Conservation (phyloP, 2,888 invertebrate species). For the Ommatoiulus sabulosus region DNA sequence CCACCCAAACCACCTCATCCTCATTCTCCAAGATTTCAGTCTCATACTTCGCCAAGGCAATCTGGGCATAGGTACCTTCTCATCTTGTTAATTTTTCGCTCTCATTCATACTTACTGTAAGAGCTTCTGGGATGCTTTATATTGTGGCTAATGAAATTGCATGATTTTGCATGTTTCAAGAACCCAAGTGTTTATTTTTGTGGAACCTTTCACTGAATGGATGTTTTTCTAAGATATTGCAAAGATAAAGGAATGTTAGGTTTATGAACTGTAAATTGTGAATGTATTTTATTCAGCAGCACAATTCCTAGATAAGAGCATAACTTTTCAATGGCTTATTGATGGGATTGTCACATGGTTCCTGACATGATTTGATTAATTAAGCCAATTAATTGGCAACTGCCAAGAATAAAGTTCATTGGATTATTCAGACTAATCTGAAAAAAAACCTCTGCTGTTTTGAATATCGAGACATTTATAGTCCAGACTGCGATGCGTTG, state of each 20-base stretch:
- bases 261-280: neutral
- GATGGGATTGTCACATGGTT: no score
- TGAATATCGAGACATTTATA: no score
- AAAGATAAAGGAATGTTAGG: no score
- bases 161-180: neutral
- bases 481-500: no score
- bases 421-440: neutral
- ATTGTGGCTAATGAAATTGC: neutral
- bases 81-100: neutral
- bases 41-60: conserved; percentile 58
- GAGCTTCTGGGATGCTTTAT: neutral
- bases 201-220: neutral
- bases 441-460: no score
- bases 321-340: neutral
- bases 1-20: conserved; percentile 57
- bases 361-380: neutral
- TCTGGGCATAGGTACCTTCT: conserved; percentile 57
- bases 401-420: neutral
- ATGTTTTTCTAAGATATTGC: neutral
- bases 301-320: neutral
- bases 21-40: conserved; percentile 56
- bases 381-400: neutral
- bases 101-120: neutral
- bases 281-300: neutral
- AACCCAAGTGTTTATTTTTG: neutral